A percentile compares a stretch with the other conserved stretches of the same genome.
Evolutionary conservation across 2,797 vertebrate species (phyloP).

Genomic region (Falco rusticolus): DNA sequence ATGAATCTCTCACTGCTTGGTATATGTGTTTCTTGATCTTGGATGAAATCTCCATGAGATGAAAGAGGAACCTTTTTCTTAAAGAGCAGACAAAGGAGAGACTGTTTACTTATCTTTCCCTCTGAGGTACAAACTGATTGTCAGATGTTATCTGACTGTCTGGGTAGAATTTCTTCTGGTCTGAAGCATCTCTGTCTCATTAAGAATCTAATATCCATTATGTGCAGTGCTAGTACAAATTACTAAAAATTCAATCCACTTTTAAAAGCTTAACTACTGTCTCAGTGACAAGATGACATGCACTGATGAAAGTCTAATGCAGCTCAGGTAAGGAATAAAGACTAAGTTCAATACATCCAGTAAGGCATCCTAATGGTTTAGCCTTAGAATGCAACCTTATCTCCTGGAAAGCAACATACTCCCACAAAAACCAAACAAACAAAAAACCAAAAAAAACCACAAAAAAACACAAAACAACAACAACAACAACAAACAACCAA

Average conservation of each 20-base stretch:
- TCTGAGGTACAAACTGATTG: slow-evolving; percentile 25
- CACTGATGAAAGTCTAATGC: slow-evolving; percentile 39
- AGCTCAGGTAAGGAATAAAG: slow-evolving; percentile 26
- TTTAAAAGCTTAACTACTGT: slow-evolving; percentile 41
- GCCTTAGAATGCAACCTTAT: not conserved
- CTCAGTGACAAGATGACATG: slow-evolving; percentile 47
- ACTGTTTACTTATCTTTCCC: not conserved
- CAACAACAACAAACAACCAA: not conserved
- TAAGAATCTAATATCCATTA: slow-evolving; percentile 64
- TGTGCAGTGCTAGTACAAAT: slow-evolving; percentile 51
- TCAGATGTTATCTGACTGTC: not conserved
- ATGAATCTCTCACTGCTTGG: not conserved
- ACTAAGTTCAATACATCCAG: slow-evolving; percentile 22
- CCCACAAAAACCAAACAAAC: not conserved
- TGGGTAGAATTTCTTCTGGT: slow-evolving; percentile 31
- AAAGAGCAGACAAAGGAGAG: not conserved
- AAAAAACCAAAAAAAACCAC: not conserved
- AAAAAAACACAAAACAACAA: not conserved
- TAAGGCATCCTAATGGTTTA: slow-evolving; percentile 11
- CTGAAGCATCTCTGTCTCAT: slow-evolving; percentile 50
- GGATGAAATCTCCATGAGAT: not conserved
- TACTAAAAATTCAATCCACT: slow-evolving; percentile 46
- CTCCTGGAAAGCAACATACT: not conserved
- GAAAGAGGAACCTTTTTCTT: not conserved
- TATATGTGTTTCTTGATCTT: not conserved